These are phyloP conservation scores for Phallusia fumigata DNA, from an alignment of 23 tunicate genomes.

Conservation along the genomic window DNA sequence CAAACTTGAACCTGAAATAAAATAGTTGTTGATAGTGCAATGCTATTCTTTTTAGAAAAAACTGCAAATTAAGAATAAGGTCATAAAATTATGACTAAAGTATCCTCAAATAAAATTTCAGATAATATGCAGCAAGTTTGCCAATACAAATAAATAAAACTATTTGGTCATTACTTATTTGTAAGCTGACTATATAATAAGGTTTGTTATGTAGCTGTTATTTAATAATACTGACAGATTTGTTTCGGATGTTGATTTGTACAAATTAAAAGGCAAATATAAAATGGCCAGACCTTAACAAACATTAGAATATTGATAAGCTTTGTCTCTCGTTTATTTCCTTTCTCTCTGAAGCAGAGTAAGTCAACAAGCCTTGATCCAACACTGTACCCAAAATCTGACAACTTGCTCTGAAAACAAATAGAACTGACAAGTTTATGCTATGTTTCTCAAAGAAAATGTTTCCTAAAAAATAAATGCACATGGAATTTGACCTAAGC, in stretches of 20 bases:
- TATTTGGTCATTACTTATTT: too few relatives aligned
- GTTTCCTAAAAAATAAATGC: too few relatives aligned
- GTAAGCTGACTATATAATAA: too few relatives aligned
- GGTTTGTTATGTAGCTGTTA: not conserved
- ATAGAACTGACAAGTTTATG: not conserved
- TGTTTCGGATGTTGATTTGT: not conserved
- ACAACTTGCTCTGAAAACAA: slow-evolving; percentile 60
- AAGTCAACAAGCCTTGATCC: slow-evolving; percentile 93
- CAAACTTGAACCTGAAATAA: slow-evolving; percentile 67
- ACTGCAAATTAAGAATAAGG: too few relatives aligned
- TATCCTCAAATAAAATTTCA: too few relatives aligned
- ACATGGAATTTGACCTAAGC: too few relatives aligned
- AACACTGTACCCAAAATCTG: slow-evolving; percentile 88
- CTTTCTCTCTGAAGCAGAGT: slow-evolving; percentile 81
- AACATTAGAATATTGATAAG: slow-evolving; percentile 84
- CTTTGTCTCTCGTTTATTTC: slow-evolving; percentile 83
- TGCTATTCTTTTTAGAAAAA: too few relatives aligned
- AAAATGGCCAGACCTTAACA: slow-evolving; percentile 59
- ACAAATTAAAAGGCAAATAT: not conserved
- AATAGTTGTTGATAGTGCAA: too few relatives aligned
- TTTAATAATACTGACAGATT: not conserved
- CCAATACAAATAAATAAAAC: too few relatives aligned
- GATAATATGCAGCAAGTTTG: too few relatives aligned
- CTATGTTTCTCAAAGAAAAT: too few relatives aligned
- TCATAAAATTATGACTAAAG: too few relatives aligned